These are phyloP conservation scores for Oscheius sp. DNA, from an alignment of 2,888 invertebrate genomes.

Conservation along the genomic window DNA sequence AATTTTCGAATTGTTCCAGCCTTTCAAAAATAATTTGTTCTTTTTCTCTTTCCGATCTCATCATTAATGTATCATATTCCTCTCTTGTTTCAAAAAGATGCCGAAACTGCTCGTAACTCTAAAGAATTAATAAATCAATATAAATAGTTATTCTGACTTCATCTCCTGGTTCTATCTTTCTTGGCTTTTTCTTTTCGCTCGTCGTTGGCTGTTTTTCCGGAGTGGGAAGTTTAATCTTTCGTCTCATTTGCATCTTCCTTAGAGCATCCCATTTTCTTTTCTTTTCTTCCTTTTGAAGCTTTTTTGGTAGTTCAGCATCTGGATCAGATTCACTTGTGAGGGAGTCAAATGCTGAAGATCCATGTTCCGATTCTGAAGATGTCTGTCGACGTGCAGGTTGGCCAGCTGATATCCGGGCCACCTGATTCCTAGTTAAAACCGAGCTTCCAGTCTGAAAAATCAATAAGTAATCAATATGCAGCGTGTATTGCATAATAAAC, in stretches of 20 bases:
- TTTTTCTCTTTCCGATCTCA: constrained; percentile 93
- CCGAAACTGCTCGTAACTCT: constrained; percentile 33
- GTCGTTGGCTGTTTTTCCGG: not conserved
- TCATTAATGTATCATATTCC: constrained; percentile 86
- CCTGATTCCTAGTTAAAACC: too few species aligned
- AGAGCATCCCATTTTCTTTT: too few species aligned
- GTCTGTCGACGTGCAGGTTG: too few species aligned
- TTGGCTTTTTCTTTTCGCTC: not conserved
- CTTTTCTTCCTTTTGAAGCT: not conserved
- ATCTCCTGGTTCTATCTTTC: not conserved
- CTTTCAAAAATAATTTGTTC: constrained; percentile 96
- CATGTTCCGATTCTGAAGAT: too few species aligned
- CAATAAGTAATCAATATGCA: too few species aligned
- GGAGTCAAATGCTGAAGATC: not conserved
- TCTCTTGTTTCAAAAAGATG: constrained; percentile 91
- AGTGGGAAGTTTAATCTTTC: too few species aligned
- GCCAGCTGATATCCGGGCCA: too few species aligned
- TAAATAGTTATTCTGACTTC: not conserved
- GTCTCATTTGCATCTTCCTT: too few species aligned
- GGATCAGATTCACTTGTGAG: not conserved
- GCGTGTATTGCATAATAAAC: too few species aligned
- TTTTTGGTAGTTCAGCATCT: not conserved
- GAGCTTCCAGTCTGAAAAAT: too few species aligned
- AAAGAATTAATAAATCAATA: not conserved
- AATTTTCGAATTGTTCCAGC: constrained; percentile 89